Evolutionary conservation across 2,113 vertebrate species (phyloP).

Genomic region (Eptesicus fuscus): DNA sequence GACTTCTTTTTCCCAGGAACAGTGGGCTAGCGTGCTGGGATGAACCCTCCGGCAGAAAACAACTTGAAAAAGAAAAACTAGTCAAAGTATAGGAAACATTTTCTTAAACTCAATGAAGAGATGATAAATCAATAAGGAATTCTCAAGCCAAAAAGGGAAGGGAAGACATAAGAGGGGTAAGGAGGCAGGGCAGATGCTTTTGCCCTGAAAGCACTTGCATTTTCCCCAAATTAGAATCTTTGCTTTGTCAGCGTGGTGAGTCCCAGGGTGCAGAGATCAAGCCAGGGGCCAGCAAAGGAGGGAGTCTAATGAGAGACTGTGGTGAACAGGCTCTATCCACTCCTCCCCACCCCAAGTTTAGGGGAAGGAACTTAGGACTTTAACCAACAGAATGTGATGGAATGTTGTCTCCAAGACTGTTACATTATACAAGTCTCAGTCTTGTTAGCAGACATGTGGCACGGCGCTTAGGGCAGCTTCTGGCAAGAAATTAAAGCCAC

Average conservation of each 20-base stretch:
- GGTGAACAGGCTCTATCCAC: background rate
- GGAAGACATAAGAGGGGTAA: background rate
- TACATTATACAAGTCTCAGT: background rate
- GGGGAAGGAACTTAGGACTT: background rate
- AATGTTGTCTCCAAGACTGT: background rate
- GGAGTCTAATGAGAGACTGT: background rate
- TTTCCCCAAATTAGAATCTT: background rate
- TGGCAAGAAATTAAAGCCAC: constrained; percentile 21
- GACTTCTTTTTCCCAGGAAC: background rate
- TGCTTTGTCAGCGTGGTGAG: background rate
- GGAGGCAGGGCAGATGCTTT: background rate
- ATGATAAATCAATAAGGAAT: constrained; percentile 5
- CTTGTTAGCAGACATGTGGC: background rate
- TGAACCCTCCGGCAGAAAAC: background rate
- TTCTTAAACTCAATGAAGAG: background rate
- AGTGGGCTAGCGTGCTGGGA: background rate
- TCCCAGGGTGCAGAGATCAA: background rate
- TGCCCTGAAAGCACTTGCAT: background rate
- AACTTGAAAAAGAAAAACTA: background rate
- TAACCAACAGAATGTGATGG: background rate
- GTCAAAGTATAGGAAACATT: background rate
- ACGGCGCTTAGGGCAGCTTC: background rate
- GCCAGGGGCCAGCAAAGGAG: background rate
- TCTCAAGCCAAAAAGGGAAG: background rate
- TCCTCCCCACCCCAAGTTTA: background rate